These are phyloP conservation scores for Julus scandinavius DNA, from an alignment of 2,888 invertebrate species.

Conservation along the genomic window DNA sequence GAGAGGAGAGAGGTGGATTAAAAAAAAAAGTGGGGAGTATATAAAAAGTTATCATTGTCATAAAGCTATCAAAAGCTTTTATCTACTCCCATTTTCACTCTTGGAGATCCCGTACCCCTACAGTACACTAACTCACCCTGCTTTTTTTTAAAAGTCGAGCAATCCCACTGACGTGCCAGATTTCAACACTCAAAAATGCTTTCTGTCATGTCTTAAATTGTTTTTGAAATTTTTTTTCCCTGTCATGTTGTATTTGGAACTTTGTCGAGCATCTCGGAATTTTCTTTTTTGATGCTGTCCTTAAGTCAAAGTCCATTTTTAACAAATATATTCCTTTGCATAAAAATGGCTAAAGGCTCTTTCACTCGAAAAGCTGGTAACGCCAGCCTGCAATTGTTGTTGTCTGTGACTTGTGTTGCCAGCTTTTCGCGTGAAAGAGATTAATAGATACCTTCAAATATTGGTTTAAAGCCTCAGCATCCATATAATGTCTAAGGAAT, in stretches of 20 bases:
- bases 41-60: slow-evolving; percentile 44
- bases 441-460: too few species aligned
- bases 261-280: neutral
- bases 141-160: neutral
- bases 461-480: too few species aligned
- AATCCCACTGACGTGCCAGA: neutral
- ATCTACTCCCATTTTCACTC: slow-evolving; percentile 23
- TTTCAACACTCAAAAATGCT: neutral
- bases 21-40: slow-evolving; percentile 30
- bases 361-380: too few species aligned
- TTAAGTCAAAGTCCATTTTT: too few species aligned
- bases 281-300: neutral
- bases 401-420: too few species aligned
- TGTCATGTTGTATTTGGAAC: neutral
- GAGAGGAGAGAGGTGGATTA: neutral
- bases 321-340: too few species aligned
- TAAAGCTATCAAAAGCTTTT: slow-evolving; percentile 44
- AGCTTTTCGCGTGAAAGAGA: too few species aligned
- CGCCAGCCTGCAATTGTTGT: too few species aligned
- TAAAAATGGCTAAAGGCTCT: too few species aligned
- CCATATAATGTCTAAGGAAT: too few species aligned
- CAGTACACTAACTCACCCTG: neutral
- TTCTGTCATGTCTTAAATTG: neutral
- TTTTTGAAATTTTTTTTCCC: neutral
- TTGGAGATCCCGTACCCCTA: neutral